A percentile compares a stretch with the other conserved stretches of the same genome.
These are phyloP conservation scores for Tachina fera DNA, from an alignment of 2,888 invertebrate species.

Conservation along the genomic window DNA sequence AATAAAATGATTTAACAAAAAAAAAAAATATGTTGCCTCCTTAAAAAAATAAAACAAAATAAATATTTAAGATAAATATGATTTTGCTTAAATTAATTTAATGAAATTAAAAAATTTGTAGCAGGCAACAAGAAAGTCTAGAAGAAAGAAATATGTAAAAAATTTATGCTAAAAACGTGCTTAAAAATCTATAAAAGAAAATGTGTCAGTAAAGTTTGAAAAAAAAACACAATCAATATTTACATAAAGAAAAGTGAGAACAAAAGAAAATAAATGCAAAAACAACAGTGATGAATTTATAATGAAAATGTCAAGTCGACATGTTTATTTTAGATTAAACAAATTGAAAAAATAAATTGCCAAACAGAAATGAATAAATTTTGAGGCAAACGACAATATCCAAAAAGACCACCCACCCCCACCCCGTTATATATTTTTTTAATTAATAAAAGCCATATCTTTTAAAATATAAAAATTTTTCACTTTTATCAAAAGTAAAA, in stretches of 20 bases:
- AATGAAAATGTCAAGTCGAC: slow-evolving; percentile 46
- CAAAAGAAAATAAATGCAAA: neutral
- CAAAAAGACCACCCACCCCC: neutral
- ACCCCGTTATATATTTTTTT: too few relatives aligned
- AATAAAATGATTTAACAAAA: neutral
- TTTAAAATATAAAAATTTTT: neutral
- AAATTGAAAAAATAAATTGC: slow-evolving; percentile 36
- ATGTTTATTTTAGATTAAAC: slow-evolving; percentile 34
- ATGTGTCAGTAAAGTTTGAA: slow-evolving; percentile 50
- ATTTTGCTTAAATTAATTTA: slow-evolving; percentile 27
- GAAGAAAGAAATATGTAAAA: neutral
- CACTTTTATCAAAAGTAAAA: neutral
- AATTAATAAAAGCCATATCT: neutral
- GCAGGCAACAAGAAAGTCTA: slow-evolving; percentile 5
- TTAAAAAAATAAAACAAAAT: neutral
- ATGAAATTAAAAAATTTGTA: slow-evolving; percentile 38
- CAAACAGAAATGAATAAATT: slow-evolving; percentile 14
- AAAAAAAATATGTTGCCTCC: neutral
- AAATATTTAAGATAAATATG: slow-evolving; percentile 1
- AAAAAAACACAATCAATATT: slow-evolving; percentile 48
- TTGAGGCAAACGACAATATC: neutral
- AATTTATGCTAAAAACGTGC: slow-evolving; percentile 44
- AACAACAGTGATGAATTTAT: slow-evolving; percentile 49
- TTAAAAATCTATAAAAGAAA: slow-evolving; percentile 51
- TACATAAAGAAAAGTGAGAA: slow-evolving; percentile 13